phyloP scores from a whole-genome alignment of 2,888 invertebrate genomes.

The Leptothorax acervorum region DNA sequence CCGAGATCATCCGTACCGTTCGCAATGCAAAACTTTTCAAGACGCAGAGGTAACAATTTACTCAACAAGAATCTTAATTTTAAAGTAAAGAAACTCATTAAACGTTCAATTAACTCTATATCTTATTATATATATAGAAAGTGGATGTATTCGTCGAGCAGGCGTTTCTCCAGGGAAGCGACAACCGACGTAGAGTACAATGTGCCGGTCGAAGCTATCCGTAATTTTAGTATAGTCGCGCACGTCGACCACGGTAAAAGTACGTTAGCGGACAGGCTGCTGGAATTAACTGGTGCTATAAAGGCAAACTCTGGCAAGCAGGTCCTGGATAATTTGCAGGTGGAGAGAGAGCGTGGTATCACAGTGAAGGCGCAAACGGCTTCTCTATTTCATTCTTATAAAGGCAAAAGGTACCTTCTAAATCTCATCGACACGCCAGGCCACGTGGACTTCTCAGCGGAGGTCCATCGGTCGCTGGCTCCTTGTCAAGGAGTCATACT shows the following conservation, averaged over 20 bases:
- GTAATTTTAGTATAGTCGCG: constrained; percentile 99
- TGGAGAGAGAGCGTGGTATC: constrained; percentile 98
- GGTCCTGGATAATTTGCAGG: constrained; percentile 92
- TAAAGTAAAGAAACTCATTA: neutral
- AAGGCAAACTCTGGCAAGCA: constrained; percentile 90
- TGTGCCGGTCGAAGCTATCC: constrained; percentile 88
- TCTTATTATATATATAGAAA: constrained; percentile 39
- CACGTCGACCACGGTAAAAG: constrained; percentile 99
- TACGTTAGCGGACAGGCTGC: constrained; percentile 97
- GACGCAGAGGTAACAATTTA: neutral
- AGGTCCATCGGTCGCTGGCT: constrained; percentile 96
- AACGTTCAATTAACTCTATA: neutral
- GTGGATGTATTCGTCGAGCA: neutral
- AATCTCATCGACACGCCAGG: constrained; percentile 99
- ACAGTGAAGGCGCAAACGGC: constrained; percentile 99
- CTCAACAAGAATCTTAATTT: neutral
- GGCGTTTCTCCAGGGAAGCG: constrained; percentile 28
- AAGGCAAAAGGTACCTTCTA: constrained; percentile 91
- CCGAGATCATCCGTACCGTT: neutral
- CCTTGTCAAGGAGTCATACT: constrained; percentile 98
- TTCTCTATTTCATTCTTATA: constrained; percentile 92
- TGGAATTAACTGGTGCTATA: constrained; percentile 96
- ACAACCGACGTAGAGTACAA: constrained; percentile 72
- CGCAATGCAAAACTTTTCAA: neutral
- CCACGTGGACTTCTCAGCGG: constrained; percentile 98